A percentile compares a stretch with the other conserved stretches of the same genome.
These are phyloP conservation scores for Noctua janthina DNA, from an alignment of 2,888 invertebrate species.

Conservation along the genomic window DNA sequence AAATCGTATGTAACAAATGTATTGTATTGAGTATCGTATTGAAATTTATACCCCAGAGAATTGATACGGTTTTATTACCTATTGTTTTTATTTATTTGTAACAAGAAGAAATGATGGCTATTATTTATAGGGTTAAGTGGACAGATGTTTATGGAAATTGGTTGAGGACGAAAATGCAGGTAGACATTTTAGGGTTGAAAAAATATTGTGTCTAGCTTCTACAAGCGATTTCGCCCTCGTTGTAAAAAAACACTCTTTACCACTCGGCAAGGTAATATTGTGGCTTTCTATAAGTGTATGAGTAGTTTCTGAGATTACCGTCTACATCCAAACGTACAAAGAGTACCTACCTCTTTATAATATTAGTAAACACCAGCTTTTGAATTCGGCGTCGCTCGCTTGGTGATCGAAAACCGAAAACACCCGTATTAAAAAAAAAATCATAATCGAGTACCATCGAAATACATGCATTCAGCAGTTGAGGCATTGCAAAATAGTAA, in stretches of 20 bases:
- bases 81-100: constrained; percentile 50
- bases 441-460: no score
- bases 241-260: no score
- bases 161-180: not conserved
- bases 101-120: constrained; percentile 43
- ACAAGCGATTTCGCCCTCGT: not conserved
- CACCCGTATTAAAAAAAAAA: not conserved
- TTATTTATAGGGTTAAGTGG: constrained; percentile 46
- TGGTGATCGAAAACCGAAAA: not conserved
- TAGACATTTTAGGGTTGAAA: not conserved
- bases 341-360: no score
- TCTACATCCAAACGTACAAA: no score
- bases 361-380: not conserved
- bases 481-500: not conserved
- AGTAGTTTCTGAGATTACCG: no score
- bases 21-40: constrained; percentile 51
- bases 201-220: not conserved
- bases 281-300: no score
- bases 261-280: no score
- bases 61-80: constrained; percentile 48
- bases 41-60: constrained; percentile 53
- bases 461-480: no score
- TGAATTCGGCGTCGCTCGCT: not conserved
- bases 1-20: constrained; percentile 31
- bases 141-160: constrained; percentile 4